phyloP scores from a whole-genome alignment of 2,888 invertebrate species.

The Epinotia demarniana region DNA sequence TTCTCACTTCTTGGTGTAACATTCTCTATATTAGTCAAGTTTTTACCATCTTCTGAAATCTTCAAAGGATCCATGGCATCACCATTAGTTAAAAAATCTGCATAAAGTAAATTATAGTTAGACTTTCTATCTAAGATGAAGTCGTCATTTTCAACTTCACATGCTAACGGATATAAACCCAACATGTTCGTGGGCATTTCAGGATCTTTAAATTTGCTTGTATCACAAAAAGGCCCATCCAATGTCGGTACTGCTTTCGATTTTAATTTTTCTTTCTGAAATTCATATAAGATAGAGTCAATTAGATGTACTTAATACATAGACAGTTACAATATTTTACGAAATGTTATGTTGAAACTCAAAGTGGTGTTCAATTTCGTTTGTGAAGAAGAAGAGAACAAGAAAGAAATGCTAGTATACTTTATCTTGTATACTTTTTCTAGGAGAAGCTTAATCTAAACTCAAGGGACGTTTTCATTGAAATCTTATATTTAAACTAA shows the following conservation, averaged over 20 bases:
- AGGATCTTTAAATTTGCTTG: slow-evolving; percentile 50
- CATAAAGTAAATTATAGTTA: slow-evolving; percentile 71
- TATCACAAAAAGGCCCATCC: slow-evolving; percentile 72
- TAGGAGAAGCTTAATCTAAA: no score
- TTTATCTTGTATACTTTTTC: no score
- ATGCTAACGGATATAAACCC: slow-evolving; percentile 59
- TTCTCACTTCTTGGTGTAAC: slow-evolving; percentile 10
- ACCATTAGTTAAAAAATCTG: slow-evolving; percentile 72
- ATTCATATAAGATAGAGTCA: slow-evolving; percentile 46
- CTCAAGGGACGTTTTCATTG: no score
- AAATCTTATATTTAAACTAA: no score
- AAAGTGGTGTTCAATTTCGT: no score
- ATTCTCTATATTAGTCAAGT: slow-evolving; percentile 11
- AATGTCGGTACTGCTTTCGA: slow-evolving; percentile 84
- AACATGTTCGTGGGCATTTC: slow-evolving; percentile 48
- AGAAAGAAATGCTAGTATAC: no score
- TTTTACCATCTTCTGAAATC: slow-evolving; percentile 7
- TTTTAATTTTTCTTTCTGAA: slow-evolving; percentile 82
- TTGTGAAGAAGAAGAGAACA: no score
- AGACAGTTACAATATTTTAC: background rate
- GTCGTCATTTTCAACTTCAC: slow-evolving; percentile 73
- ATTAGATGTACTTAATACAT: background rate
- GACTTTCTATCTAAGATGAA: slow-evolving; percentile 65
- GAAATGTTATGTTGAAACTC: no score
- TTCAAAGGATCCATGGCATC: slow-evolving; percentile 49